Conservation (phyloP, 2,113 vertebrate species). For the Picathartes gymnocephalus region DNA sequence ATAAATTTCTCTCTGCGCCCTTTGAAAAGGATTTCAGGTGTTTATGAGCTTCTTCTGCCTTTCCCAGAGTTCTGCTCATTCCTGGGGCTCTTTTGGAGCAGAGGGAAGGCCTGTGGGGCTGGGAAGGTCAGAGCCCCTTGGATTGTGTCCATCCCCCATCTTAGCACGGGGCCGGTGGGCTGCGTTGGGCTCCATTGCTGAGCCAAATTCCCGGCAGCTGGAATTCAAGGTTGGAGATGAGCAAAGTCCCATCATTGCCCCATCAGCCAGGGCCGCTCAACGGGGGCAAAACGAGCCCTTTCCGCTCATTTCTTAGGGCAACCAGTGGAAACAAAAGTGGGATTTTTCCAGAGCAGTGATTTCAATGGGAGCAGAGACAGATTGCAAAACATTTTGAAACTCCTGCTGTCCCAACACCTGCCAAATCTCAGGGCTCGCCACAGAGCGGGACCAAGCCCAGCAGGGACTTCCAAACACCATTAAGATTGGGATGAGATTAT, state of each 20-base stretch:
- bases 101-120: neutral
- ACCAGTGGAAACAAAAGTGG: neutral
- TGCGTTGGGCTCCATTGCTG: rapidly evolving
- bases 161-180: rapidly evolving
- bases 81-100: rapidly evolving
- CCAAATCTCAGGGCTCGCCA: neutral
- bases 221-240: neutral
- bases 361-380: neutral
- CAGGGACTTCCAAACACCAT: neutral
- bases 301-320: neutral
- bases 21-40: neutral
- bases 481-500: neutral
- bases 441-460: neutral
- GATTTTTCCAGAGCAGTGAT: neutral
- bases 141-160: neutral
- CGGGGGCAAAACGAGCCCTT: neutral
- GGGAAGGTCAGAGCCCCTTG: neutral
- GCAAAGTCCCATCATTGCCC: rapidly evolving
- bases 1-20: neutral
- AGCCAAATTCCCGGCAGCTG: neutral
- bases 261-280: rapidly evolving
- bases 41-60: neutral
- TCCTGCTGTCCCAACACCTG: neutral
- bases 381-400: neutral
- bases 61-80: neutral